Percentiles rank a stretch among this genome's conserved stretches.
phyloP scores from a whole-genome alignment of 2,888 invertebrate genomes.

The Limnephilus auricula region DNA sequence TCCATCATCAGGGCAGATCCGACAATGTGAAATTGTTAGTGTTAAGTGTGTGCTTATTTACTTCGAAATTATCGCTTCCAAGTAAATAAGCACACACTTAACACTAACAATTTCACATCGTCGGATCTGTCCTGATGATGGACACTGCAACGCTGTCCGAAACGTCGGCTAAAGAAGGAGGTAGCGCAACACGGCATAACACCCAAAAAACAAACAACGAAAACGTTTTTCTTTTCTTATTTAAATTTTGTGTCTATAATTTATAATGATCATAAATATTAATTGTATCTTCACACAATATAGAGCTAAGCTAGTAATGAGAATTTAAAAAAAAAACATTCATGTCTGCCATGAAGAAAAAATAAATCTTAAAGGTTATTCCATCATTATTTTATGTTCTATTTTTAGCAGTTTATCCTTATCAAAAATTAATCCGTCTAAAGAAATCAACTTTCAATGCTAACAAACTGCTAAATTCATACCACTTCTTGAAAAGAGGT shows the following conservation, averaged over 20 bases:
- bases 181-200: too few species aligned
- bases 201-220: too few species aligned
- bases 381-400: neutral
- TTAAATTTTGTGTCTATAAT: neutral
- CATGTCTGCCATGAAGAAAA: neutral
- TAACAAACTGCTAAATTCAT: neutral
- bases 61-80: too few species aligned
- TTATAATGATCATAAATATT: neutral
- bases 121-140: too few species aligned
- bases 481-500: neutral
- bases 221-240: too few species aligned
- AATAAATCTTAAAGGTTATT: neutral
- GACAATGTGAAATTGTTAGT: too few species aligned
- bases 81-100: too few species aligned
- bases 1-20: too few species aligned
- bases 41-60: too few species aligned
- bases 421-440: neutral
- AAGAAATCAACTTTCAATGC: neutral
- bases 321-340: neutral
- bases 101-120: too few species aligned
- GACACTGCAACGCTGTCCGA: too few species aligned
- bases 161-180: too few species aligned
- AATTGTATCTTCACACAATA: neutral
- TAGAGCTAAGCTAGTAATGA: neutral
- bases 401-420: neutral